Percentiles rank a stretch among this genome's conserved stretches.
Evolutionary conservation across 1,140 invertebrate species (phyloP).

Genomic region (Lerema accius): DNA sequence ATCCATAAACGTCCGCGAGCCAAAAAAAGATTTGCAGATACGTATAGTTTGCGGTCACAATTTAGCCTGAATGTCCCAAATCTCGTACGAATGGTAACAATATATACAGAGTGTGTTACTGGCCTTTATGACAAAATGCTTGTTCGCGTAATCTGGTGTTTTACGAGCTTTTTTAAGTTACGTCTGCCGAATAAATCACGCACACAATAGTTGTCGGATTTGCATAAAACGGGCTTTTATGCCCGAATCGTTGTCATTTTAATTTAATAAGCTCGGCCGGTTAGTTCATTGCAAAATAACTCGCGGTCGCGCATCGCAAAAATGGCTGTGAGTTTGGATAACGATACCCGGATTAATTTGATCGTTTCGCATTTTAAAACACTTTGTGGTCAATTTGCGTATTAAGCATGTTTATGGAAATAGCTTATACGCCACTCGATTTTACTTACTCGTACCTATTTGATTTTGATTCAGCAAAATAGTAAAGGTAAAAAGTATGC

Average conservation of each 20-base stretch:
- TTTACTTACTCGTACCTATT: neutral
- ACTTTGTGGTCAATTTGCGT: slow-evolving; percentile 37
- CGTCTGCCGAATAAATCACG: slow-evolving; percentile 56
- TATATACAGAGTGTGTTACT: slow-evolving; percentile 58
- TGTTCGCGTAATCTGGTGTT: slow-evolving; percentile 54
- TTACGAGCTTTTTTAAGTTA: slow-evolving; percentile 62
- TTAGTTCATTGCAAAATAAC: slow-evolving; percentile 49
- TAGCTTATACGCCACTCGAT: neutral
- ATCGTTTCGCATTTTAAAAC: slow-evolving; percentile 43
- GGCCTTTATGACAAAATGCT: slow-evolving; percentile 55
- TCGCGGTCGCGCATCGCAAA: slow-evolving; percentile 35
- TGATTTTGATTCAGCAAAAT: neutral
- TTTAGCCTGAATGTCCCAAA: slow-evolving; percentile 48
- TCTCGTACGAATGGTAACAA: slow-evolving; percentile 50
- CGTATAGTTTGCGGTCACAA: slow-evolving; percentile 50
- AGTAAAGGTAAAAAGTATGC: too few species aligned
- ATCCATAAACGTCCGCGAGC: slow-evolving; percentile 40
- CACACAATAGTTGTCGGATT: slow-evolving; percentile 56
- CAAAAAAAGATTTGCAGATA: slow-evolving; percentile 48
- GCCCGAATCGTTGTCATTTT: slow-evolving; percentile 51
- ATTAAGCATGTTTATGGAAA: slow-evolving; percentile 29
- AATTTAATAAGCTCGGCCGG: slow-evolving; percentile 52
- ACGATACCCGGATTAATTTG: slow-evolving; percentile 49
- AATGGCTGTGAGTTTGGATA: slow-evolving; percentile 39
- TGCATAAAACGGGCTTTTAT: slow-evolving; percentile 56